A percentile compares a stretch with the other conserved stretches of the same genome.
Evolutionary conservation across 2,888 invertebrate genomes (phyloP).

Genomic region (Actias luna): DNA sequence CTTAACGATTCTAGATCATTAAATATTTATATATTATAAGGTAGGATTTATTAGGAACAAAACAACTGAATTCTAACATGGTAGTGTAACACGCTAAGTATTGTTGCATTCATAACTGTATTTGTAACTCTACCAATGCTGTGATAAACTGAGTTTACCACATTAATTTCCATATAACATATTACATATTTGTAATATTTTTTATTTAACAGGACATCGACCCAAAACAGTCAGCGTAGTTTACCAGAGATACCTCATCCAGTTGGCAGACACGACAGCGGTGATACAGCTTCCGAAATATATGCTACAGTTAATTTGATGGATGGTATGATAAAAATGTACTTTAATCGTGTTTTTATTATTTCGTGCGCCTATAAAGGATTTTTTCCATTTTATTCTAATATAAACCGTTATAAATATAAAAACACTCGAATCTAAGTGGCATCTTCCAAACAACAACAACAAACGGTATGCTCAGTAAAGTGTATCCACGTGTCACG

Average conservation of each 20-base stretch:
- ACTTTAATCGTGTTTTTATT: neutral
- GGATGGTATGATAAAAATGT: constrained; percentile 50
- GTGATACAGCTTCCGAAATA: constrained; percentile 91
- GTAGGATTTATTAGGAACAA: neutral
- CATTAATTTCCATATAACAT: neutral
- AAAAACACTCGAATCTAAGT: neutral
- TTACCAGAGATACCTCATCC: constrained; percentile 90
- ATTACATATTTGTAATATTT: neutral
- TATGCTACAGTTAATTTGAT: constrained; percentile 90
- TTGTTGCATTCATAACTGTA: neutral
- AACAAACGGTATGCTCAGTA: neutral
- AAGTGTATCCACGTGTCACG: neutral
- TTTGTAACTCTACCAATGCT: neutral
- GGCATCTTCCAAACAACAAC: neutral
- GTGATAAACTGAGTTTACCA: neutral
- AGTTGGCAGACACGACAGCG: constrained; percentile 84
- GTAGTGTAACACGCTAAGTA: neutral
- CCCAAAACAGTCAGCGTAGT: constrained; percentile 86
- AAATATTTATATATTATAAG: neutral
- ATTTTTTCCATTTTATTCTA: neutral
- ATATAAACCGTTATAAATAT: neutral
- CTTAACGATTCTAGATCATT: neutral
- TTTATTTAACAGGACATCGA: constrained; percentile 61
- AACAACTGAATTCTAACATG: neutral
- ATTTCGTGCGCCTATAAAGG: neutral